Base-by-base conservation (phyloP, 2,113 vertebrate genomes). In the Talpa occidentalis region DNA sequence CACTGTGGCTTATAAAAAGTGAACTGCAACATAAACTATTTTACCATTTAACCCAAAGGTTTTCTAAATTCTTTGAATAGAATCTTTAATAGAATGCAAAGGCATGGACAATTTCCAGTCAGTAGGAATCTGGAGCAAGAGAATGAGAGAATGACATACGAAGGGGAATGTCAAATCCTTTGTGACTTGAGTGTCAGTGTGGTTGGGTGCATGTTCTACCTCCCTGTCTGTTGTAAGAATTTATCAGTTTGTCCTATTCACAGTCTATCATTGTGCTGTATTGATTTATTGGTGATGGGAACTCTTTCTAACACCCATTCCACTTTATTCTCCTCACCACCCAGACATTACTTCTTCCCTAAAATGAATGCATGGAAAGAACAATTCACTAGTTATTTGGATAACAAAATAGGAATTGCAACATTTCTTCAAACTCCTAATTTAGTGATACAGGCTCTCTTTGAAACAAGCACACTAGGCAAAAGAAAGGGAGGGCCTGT, bases 51-150 rank as follows among this genome's bases (percentile, higher is more conserved):
- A 30, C 17, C 74, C 10, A 30, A 7, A 4, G 69, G 26, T 73
- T 88, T 47, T 35, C 59, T 49, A 56, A 69, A 88, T 21, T 85
- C 44, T 82, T 94, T 44, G 35, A 79, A 72, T 42, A 2, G n/a
- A n/a, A n/a, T 14, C 93, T 92, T 35, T 62, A 59, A 42, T 74
- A 91, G 35, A 59, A 72, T 59, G 35, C 22, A 66, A 88, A 90
- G 9, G 2, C 40, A 49, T 3, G 11, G 59, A 1, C 32, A 67
- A 40, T 83, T 72, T 95, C 64, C 70, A 40, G 85, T 28, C 60
- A 37, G 10, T 72, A 49, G 9, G 6, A 88, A 70, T 76, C 64
- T 54, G 59, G n/a, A 73, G 3, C 24, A 4, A 49, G 47, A 49
- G 47, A 49, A 49, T 49, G 47, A 88, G 47, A 80, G 62, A 73